Percentiles rank a stretch among this genome's conserved stretches.
phyloP scores from a whole-genome alignment of 1,140 invertebrate genomes.

The Chrysomallon squamiferum region DNA sequence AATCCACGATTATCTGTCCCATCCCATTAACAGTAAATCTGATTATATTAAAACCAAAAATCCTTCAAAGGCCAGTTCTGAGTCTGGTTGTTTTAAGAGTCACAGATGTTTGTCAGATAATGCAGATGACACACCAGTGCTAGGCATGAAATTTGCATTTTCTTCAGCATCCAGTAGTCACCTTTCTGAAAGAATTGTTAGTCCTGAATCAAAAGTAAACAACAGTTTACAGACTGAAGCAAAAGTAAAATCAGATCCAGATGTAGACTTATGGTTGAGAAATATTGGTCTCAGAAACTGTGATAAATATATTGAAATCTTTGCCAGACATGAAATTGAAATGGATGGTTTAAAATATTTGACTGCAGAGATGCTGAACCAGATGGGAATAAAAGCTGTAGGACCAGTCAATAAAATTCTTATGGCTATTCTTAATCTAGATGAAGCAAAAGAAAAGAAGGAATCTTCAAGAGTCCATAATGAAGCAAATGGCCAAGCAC shows the following conservation, averaged over 20 bases:
- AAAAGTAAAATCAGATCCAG: conserved; percentile 29
- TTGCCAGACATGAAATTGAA: conserved; percentile 53
- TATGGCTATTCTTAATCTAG: conserved; percentile 41
- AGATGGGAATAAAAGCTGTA: conserved; percentile 51
- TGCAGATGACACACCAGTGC: not conserved
- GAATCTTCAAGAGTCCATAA: conserved; percentile 1
- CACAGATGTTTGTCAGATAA: conserved; percentile 2
- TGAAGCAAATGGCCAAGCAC: not conserved
- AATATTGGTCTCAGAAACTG: conserved; percentile 40
- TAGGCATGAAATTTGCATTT: not conserved
- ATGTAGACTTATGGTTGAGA: conserved; percentile 47
- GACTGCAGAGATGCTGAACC: conserved; percentile 35
- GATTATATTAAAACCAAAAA: no score
- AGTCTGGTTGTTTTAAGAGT: conserved; percentile 4
- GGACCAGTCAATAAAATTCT: conserved; percentile 54
- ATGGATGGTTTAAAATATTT: conserved; percentile 41
- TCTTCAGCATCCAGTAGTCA: not conserved
- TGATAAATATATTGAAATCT: conserved; percentile 43
- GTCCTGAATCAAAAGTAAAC: not conserved
- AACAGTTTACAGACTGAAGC: not conserved
- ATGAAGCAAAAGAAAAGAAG: not conserved
- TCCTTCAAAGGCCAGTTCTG: not conserved
- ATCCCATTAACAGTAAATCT: no score
- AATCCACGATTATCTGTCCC: no score
- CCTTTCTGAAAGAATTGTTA: conserved; percentile 6